Conservation (phyloP, 1,140 invertebrate genomes). For the Drosophila tsacasi region DNA sequence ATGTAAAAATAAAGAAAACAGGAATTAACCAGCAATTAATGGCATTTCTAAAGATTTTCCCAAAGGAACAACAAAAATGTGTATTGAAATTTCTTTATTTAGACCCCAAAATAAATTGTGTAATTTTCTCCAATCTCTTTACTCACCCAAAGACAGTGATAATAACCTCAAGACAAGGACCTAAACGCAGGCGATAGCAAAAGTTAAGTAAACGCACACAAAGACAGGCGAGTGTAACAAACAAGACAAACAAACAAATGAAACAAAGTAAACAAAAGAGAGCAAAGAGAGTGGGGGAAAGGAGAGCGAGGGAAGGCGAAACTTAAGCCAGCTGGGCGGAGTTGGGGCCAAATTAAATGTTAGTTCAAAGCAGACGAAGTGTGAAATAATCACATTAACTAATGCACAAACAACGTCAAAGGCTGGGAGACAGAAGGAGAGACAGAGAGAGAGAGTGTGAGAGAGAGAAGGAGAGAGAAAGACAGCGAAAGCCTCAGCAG, state of each 20-base stretch:
- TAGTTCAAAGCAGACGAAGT: constrained; percentile 72
- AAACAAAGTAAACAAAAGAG: constrained; percentile 43
- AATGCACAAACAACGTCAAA: constrained; percentile 55
- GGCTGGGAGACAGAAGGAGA: constrained; percentile 5
- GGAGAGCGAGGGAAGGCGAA: not conserved
- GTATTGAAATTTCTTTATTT: too few relatives aligned
- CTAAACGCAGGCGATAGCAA: constrained; percentile 22
- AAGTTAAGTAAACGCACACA: constrained; percentile 48
- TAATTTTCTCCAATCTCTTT: not conserved
- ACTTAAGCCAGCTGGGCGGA: constrained; percentile 12
- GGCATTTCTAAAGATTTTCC: not conserved
- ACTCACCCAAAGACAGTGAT: not conserved
- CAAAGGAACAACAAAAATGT: not conserved
- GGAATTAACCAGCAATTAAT: too few relatives aligned
- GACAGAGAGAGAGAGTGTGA: not conserved
- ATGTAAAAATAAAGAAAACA: not conserved
- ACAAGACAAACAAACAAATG: constrained; percentile 42
- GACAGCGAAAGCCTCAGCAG: constrained; percentile 5
- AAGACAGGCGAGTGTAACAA: constrained; percentile 20
- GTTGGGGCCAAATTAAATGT: constrained; percentile 54
- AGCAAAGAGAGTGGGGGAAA: not conserved
- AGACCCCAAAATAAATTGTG: not conserved
- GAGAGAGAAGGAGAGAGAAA: not conserved
- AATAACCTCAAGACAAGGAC: constrained; percentile 7
- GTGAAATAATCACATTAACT: constrained; percentile 82